Evolutionary conservation across 2,797 vertebrate genomes (phyloP).

Genomic region (Neosalanx taihuensis): DNA sequence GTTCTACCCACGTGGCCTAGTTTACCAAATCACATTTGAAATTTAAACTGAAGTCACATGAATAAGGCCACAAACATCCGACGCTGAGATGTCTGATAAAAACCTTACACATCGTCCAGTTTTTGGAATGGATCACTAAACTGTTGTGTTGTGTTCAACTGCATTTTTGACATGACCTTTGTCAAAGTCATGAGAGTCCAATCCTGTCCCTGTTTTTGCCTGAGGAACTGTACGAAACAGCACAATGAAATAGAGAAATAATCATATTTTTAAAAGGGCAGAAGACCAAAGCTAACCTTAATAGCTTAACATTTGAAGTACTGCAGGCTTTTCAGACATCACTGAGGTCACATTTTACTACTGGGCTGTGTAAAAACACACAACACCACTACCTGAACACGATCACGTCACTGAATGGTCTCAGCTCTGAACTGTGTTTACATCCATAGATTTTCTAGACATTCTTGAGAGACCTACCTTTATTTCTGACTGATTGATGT

Average conservation of each 20-base stretch:
- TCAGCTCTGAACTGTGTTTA: not conserved
- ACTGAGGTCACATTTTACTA: not conserved
- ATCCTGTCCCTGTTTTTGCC: conserved; percentile 52
- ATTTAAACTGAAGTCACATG: no score
- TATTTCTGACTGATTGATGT: no score
- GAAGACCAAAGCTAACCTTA: conserved; percentile 15
- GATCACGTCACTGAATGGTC: not conserved
- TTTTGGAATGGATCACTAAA: not conserved
- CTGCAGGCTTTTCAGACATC: not conserved
- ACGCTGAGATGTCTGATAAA: not conserved
- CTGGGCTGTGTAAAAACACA: not conserved
- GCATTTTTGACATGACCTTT: conserved; percentile 61
- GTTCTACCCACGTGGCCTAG: no score
- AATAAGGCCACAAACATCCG: no score
- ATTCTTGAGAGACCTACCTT: no score
- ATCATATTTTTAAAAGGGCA: conserved; percentile 69
- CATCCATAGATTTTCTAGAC: no score
- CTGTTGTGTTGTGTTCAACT: conserved; percentile 10
- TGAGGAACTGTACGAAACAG: conserved; percentile 58
- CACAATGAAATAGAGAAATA: conserved; percentile 61
- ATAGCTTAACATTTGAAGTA: conserved; percentile 48
- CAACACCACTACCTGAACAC: not conserved
- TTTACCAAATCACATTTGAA: no score
- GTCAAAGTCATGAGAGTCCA: conserved; percentile 23
- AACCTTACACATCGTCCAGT: not conserved